Evolutionary conservation across 2,797 vertebrate species (phyloP).

Genomic region (Meriones psammophilus): DNA sequence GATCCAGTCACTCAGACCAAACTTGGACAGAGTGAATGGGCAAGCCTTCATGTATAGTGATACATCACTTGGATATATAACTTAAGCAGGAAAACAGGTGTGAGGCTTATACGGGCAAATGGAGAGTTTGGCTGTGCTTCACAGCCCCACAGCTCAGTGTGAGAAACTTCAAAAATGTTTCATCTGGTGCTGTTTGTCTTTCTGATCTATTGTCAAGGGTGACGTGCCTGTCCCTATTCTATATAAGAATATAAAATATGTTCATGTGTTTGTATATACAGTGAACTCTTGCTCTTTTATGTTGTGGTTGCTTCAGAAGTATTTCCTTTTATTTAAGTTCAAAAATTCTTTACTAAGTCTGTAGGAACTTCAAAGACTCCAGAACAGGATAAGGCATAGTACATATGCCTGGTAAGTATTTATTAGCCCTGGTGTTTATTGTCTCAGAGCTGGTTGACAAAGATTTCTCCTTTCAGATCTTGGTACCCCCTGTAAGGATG

Average conservation of each 20-base stretch:
- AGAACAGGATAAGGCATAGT: slow-evolving; percentile 70
- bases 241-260: slow-evolving; percentile 60
- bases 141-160: not conserved
- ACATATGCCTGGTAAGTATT: slow-evolving; percentile 56
- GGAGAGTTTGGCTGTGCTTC: not conserved
- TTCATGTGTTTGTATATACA: not conserved
- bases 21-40: not conserved
- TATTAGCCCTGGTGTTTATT: slow-evolving; percentile 59
- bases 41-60: not conserved
- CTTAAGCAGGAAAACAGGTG: slow-evolving; percentile 41
- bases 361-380: slow-evolving; percentile 72
- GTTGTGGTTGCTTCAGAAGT: slow-evolving; percentile 37
- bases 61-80: not conserved
- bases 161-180: slow-evolving; percentile 58
- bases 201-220: slow-evolving; percentile 69
- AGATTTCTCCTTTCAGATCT: slow-evolving; percentile 69
- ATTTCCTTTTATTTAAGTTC: slow-evolving; percentile 77
- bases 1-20: not conserved
- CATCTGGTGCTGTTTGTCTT: slow-evolving; percentile 44
- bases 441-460: slow-evolving; percentile 73
- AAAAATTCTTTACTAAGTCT: slow-evolving; percentile 61
- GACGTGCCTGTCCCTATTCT: slow-evolving; percentile 51
- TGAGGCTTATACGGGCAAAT: not conserved
- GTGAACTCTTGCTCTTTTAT: slow-evolving; percentile 62
- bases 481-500: slow-evolving; percentile 8